A percentile compares a stretch with the other conserved stretches of the same genome.
phyloP scores from a whole-genome alignment of 2,113 vertebrate species.

The Jacana jacana region DNA sequence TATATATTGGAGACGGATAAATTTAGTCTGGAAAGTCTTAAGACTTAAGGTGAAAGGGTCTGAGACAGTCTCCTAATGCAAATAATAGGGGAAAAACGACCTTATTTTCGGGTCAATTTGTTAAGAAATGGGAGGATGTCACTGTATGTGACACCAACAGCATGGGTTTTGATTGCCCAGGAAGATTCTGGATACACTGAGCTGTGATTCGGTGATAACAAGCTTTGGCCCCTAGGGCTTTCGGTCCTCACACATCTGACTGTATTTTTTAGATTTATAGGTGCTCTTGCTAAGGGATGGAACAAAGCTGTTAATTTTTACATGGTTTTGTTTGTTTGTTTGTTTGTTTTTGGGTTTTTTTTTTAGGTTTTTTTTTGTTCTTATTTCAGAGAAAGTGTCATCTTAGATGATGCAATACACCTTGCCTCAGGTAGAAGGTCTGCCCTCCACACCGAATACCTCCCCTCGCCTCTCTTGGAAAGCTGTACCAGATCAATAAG shows the following conservation, averaged over 20 bases:
- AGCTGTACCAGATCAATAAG: neutral
- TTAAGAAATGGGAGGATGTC: neutral
- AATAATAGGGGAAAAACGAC: neutral
- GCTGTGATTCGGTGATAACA: neutral
- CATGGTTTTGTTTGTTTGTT: no score
- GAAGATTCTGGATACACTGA: neutral
- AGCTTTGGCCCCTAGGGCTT: neutral
- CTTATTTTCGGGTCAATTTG: neutral
- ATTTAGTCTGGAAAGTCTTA: neutral
- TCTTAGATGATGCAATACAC: neutral
- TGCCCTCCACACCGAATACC: neutral
- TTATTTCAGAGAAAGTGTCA: neutral
- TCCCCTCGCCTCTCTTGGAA: neutral
- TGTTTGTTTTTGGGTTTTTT: neutral
- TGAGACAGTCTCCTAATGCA: neutral
- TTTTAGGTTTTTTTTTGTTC: neutral
- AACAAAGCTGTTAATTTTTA: neutral
- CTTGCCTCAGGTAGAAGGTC: neutral
- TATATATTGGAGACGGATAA: neutral
- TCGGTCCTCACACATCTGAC: neutral
- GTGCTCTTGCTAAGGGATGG: neutral
- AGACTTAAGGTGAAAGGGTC: neutral
- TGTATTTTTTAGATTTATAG: neutral
- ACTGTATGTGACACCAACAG: neutral
- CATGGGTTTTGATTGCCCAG: neutral